Conservation (phyloP, 1,140 invertebrate species). For the Megalopta genalis region DNA sequence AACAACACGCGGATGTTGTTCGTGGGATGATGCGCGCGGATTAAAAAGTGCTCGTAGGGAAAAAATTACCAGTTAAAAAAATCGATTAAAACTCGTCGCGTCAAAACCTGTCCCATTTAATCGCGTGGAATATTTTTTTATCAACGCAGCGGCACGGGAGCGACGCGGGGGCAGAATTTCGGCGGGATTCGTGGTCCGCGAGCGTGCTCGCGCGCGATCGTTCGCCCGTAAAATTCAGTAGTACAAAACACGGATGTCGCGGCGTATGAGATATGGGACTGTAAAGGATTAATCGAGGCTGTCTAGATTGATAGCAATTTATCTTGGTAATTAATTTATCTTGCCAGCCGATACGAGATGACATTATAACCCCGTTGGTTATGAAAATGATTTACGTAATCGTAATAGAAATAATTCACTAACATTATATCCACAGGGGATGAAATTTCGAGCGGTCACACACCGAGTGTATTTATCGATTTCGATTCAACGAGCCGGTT, state of each 20-base stretch:
- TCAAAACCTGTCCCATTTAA: slow-evolving; percentile 3
- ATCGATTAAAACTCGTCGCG: slow-evolving; percentile 12
- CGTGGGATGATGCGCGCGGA: no score
- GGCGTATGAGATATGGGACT: slow-evolving; percentile 35
- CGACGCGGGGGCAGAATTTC: not conserved
- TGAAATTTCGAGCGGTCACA: not conserved
- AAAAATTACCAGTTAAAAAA: not conserved
- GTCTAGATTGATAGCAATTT: slow-evolving; percentile 46
- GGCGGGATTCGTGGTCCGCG: not conserved
- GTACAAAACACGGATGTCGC: slow-evolving; percentile 38
- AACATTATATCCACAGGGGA: slow-evolving; percentile 3
- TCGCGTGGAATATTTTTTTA: slow-evolving; percentile 25
- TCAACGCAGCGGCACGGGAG: not conserved
- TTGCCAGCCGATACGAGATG: slow-evolving; percentile 26
- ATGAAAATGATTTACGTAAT: slow-evolving; percentile 45
- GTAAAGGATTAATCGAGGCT: slow-evolving; percentile 42
- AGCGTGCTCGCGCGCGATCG: not conserved
- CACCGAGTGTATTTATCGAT: not conserved
- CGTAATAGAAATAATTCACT: slow-evolving; percentile 36
- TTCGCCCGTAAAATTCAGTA: slow-evolving; percentile 18
- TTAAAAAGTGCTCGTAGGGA: not conserved
- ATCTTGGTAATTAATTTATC: slow-evolving; percentile 49
- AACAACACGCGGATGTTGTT: not conserved
- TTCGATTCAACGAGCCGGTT: not conserved
- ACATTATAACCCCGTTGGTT: slow-evolving; percentile 35